phyloP scores from a whole-genome alignment of 1,140 invertebrate genomes.

The Trichonephila clavata region DNA sequence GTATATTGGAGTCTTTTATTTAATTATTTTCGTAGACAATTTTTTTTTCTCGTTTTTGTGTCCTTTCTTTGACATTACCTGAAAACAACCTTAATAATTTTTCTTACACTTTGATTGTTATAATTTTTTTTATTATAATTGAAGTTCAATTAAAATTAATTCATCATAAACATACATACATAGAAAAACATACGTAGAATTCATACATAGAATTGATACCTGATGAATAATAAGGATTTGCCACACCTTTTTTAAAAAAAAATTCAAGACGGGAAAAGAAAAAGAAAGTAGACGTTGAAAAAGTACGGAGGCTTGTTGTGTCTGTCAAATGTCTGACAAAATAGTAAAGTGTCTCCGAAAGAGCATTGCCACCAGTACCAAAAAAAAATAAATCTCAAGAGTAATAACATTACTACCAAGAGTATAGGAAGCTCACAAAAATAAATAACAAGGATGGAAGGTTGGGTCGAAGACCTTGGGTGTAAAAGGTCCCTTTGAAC shows the following conservation, averaged over 20 bases:
- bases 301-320: neutral
- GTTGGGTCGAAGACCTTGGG: constrained; percentile 13
- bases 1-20: no score
- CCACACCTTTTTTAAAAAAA: neutral
- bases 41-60: no score
- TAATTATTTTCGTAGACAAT: no score
- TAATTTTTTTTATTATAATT: no score
- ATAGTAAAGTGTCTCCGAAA: neutral
- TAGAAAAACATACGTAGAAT: no score
- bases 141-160: neutral
- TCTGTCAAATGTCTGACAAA: neutral
- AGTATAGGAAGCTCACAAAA: neutral
- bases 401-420: neutral
- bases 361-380: neutral
- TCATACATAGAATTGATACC: neutral
- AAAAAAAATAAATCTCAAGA: neutral
- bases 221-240: neutral
- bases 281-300: neutral
- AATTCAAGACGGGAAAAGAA: neutral
- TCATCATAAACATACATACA: neutral
- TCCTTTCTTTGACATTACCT: no score
- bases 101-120: no score
- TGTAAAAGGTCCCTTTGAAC: neutral
- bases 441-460: neutral
- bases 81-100: no score